These are phyloP conservation scores for Xyliphius kryptos DNA, from an alignment of 2,113 vertebrate genomes.

Conservation along the genomic window DNA sequence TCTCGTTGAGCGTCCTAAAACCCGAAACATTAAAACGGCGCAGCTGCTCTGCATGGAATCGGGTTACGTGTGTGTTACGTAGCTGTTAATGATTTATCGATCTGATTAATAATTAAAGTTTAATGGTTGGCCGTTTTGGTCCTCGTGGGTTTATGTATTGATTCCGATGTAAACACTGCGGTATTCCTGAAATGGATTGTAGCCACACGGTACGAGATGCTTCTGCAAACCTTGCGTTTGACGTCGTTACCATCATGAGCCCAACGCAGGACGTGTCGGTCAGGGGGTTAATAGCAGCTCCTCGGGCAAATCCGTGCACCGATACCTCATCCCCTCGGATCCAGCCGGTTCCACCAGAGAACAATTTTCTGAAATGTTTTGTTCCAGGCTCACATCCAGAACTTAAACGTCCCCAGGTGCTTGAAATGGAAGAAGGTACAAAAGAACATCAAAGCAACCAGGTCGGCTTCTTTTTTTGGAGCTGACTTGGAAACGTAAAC, in stretches of 20 bases:
- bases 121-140: too few relatives aligned
- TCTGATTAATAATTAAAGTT: too few relatives aligned
- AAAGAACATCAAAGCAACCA: constrained; percentile 13
- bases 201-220: background rate
- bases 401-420: constrained; percentile 43
- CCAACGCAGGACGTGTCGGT: background rate
- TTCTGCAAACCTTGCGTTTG: background rate
- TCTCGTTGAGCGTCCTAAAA: too few relatives aligned
- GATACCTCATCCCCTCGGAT: constrained; percentile 18
- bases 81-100: too few relatives aligned
- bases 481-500: too few relatives aligned
- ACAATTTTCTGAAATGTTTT: constrained; percentile 24
- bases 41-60: too few relatives aligned
- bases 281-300: background rate
- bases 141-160: too few relatives aligned
- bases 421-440: constrained; percentile 15
- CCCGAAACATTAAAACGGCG: too few relatives aligned
- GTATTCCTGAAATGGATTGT: background rate
- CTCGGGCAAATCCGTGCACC: background rate
- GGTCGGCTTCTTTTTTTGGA: constrained; percentile 26
- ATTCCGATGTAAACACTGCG: too few relatives aligned
- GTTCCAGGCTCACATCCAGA: constrained; percentile 23
- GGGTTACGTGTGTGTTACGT: too few relatives aligned
- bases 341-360: constrained; percentile 8
- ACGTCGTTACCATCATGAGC: background rate